Evolutionary conservation across 2,113 vertebrate genomes (phyloP).

Genomic region (Xenus cinereus): DNA sequence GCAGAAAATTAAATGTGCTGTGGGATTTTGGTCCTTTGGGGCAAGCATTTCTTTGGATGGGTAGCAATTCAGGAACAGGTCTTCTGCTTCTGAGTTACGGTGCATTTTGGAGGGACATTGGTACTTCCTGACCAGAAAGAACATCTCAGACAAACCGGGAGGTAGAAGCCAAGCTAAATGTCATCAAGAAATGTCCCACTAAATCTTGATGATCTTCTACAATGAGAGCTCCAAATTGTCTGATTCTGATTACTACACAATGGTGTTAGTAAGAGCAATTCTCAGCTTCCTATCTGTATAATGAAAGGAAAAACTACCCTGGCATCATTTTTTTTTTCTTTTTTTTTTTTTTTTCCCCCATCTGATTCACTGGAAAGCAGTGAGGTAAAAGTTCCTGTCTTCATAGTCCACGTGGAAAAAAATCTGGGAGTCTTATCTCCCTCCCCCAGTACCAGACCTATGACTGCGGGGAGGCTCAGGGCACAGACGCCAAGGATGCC

Average conservation of each 20-base stretch:
- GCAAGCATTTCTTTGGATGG: not conserved
- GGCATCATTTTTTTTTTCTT: not conserved
- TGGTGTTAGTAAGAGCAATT: not conserved
- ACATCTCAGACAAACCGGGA: not conserved
- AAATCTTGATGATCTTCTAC: not conserved
- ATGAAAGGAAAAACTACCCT: not conserved
- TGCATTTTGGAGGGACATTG: not conserved
- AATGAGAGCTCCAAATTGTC: not conserved
- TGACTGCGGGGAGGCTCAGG: accelerated
- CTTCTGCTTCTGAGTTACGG: not conserved
- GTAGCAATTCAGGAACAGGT: not conserved
- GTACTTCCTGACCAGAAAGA: not conserved
- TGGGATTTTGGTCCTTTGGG: not conserved
- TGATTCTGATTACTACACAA: not conserved
- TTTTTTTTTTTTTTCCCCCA: no score
- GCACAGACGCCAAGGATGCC: accelerated
- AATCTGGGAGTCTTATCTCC: not conserved
- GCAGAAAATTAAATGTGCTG: not conserved
- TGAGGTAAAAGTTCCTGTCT: accelerated
- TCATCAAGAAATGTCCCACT: not conserved
- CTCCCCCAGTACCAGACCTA: no score
- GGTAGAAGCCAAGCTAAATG: not conserved
- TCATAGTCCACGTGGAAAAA: not conserved
- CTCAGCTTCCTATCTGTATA: not conserved
- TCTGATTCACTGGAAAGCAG: not conserved